phyloP scores from a whole-genome alignment of 2,888 invertebrate genomes.

The Volucella zonaria region DNA sequence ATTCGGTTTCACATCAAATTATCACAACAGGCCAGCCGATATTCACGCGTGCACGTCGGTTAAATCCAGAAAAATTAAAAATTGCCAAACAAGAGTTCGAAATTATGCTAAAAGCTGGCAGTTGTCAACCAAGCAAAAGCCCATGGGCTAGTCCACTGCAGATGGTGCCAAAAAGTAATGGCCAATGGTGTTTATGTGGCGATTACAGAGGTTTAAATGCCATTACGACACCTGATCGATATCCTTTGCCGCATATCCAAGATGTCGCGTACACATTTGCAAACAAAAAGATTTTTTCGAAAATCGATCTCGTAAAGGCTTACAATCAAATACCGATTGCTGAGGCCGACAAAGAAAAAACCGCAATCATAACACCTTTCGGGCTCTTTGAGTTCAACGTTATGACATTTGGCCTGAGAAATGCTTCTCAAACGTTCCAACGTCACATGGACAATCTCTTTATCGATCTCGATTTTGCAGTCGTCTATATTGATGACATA shows the following conservation, averaged over 20 bases:
- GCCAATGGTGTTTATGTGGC: background rate
- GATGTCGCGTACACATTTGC: background rate
- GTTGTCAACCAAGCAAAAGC: background rate
- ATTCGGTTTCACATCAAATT: no score
- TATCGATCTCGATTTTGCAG: conserved; percentile 30
- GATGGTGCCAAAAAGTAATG: background rate
- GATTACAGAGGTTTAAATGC: conserved; percentile 1
- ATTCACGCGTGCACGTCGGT: no score
- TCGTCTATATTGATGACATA: conserved; percentile 52
- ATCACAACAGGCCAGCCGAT: no score
- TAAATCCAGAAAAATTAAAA: no score
- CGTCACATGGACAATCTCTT: conserved; percentile 30
- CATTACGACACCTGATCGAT: conserved; percentile 6
- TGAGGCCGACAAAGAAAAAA: no score
- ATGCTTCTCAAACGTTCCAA: conserved; percentile 42
- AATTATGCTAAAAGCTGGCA: background rate
- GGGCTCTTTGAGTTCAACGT: conserved; percentile 41
- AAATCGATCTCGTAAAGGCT: background rate
- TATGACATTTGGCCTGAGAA: conserved; percentile 27
- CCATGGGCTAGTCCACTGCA: conserved; percentile 1
- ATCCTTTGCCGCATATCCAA: background rate
- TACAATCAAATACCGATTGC: no score
- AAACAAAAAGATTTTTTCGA: background rate
- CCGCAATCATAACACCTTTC: conserved; percentile 39
- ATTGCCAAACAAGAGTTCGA: background rate